Conservation (phyloP, 2,797 vertebrate genomes). For the Scomberomorus guttatus region DNA sequence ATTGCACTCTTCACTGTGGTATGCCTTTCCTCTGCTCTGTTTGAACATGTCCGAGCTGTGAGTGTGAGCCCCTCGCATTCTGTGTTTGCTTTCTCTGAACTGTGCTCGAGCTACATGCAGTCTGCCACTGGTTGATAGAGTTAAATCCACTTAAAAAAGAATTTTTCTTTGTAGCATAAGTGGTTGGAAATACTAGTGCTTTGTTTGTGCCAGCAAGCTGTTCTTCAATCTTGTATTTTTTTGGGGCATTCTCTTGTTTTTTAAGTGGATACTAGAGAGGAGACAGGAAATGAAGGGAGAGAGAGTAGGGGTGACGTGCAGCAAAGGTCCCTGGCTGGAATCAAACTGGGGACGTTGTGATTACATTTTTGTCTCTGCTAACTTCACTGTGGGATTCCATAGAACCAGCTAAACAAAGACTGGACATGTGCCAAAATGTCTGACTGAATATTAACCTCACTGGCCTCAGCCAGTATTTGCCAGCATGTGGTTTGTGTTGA, state of each 20-base stretch:
- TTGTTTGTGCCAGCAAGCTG: not conserved
- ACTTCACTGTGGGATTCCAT: slow-evolving; percentile 14
- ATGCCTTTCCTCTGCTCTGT: slow-evolving; percentile 55
- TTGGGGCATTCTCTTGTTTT: not conserved
- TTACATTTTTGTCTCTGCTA: not conserved
- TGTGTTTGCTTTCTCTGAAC: slow-evolving; percentile 15
- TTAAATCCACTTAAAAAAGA: slow-evolving; percentile 10
- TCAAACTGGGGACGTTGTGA: not conserved
- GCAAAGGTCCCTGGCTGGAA: not conserved
- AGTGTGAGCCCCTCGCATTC: slow-evolving; percentile 33
- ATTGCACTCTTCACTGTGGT: slow-evolving; percentile 19
- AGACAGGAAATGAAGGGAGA: not conserved
- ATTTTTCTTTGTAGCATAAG: not conserved
- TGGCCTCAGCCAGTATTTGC: slow-evolving; percentile 49
- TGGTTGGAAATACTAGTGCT: not conserved
- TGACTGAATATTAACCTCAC: slow-evolving; percentile 55
- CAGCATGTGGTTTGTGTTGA: slow-evolving; percentile 10
- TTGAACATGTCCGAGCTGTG: slow-evolving; percentile 67
- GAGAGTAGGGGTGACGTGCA: not conserved
- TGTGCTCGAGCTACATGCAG: slow-evolving; percentile 8
- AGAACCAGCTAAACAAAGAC: slow-evolving; percentile 12
- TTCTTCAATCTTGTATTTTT: not conserved
- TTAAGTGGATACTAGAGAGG: not conserved
- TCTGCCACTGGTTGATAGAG: not conserved
- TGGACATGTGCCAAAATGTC: slow-evolving; percentile 19